A percentile compares a stretch with the other conserved stretches of the same genome.
phyloP scores from a whole-genome alignment of 2,888 invertebrate genomes.

The Thera obeliscata region DNA sequence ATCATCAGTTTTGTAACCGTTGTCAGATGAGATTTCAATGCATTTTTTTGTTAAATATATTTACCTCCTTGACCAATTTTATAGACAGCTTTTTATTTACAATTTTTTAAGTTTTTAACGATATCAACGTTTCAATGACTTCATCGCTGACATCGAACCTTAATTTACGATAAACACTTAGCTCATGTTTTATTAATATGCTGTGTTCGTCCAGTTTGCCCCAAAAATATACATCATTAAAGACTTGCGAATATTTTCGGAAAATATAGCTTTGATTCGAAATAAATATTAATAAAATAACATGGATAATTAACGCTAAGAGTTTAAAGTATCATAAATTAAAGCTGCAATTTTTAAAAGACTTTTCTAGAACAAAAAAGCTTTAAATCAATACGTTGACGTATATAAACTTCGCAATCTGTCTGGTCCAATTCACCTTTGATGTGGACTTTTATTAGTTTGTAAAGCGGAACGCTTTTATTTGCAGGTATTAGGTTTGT shows the following conservation, averaged over 20 bases:
- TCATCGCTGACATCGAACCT: conserved; percentile 50
- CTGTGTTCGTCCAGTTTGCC: neutral
- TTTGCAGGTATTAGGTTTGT: conserved; percentile 52
- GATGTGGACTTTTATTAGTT: conserved; percentile 63
- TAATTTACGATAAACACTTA: conserved; percentile 52
- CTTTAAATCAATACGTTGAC: conserved; percentile 13
- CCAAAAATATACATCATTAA: too few species aligned
- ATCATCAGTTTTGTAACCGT: neutral
- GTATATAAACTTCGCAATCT: conserved; percentile 25
- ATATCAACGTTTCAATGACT: conserved; percentile 50
- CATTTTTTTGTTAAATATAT: conserved; percentile 28
- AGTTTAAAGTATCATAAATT: neutral
- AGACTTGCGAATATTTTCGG: too few species aligned
- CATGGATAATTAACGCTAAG: too few species aligned
- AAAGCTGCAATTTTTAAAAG: neutral
- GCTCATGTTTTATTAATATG: conserved; percentile 53
- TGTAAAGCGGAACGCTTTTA: conserved; percentile 67
- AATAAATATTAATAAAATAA: too few species aligned
- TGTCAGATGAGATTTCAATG: conserved; percentile 1
- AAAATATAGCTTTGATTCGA: too few species aligned
- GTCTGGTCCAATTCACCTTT: conserved; percentile 50
- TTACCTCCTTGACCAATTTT: conserved; percentile 31
- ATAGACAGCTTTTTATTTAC: conserved; percentile 25
- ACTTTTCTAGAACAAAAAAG: conserved; percentile 1
- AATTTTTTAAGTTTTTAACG: conserved; percentile 38